A percentile compares a stretch with the other conserved stretches of the same genome.
phyloP scores from a whole-genome alignment of 1,140 invertebrate genomes.

The Copidosoma floridanum region DNA sequence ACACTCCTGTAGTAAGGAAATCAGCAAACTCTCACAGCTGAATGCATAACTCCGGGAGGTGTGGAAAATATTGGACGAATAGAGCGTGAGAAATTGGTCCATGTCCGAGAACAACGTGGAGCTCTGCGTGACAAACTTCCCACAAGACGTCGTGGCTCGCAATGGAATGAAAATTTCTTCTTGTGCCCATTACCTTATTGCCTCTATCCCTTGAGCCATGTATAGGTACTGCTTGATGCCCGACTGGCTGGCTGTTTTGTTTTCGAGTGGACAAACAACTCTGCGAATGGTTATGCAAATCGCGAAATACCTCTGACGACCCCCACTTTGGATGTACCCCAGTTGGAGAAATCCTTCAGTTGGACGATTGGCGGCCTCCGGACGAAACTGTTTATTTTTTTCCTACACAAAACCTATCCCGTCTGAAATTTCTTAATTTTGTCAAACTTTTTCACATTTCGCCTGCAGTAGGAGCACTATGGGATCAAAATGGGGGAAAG shows the following conservation, averaged over 20 bases:
- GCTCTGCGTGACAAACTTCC: conserved; percentile 6
- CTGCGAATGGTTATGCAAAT: conserved; percentile 19
- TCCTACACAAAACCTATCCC: too few relatives aligned
- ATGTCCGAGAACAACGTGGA: background rate
- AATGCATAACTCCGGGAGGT: background rate
- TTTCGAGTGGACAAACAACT: too few relatives aligned
- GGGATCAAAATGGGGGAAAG: too few relatives aligned
- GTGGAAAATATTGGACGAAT: background rate
- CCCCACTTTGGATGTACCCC: too few relatives aligned
- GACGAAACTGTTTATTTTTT: too few relatives aligned
- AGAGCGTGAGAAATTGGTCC: background rate
- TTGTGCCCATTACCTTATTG: background rate
- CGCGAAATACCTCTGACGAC: background rate
- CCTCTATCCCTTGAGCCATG: background rate
- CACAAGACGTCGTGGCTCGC: background rate
- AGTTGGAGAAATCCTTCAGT: too few relatives aligned
- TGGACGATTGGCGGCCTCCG: too few relatives aligned
- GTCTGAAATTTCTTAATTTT: too few relatives aligned
- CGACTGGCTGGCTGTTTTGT: background rate
- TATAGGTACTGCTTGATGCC: background rate
- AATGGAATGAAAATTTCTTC: background rate
- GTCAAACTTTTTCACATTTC: too few relatives aligned
- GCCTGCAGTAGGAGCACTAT: too few relatives aligned
- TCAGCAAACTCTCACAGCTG: background rate
- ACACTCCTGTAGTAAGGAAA: background rate